Evolutionary conservation across 2,888 invertebrate species (phyloP).

Genomic region (Embidobia sp.): DNA sequence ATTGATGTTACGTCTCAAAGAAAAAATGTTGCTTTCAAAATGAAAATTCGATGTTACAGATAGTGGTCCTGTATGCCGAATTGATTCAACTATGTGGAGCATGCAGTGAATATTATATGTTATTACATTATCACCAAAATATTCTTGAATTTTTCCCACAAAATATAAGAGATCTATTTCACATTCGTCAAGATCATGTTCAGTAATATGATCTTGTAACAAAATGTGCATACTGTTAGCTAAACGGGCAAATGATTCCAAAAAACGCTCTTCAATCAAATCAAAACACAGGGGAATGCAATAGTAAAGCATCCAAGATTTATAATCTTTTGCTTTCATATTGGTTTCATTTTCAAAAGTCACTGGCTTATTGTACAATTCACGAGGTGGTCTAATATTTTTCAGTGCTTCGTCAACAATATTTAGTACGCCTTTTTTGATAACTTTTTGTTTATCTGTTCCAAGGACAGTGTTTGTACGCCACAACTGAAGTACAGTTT

Average conservation of each 20-base stretch:
- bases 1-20: slow-evolving; percentile 9
- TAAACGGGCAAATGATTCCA: slow-evolving; percentile 16
- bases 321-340: slow-evolving; percentile 38
- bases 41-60: slow-evolving; percentile 32
- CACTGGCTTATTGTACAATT: slow-evolving; percentile 6
- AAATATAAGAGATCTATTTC: slow-evolving; percentile 22
- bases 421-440: not conserved
- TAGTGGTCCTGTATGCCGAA: slow-evolving; percentile 13
- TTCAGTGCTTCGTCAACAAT: slow-evolving; percentile 13
- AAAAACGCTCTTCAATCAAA: slow-evolving; percentile 8
- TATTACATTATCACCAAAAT: slow-evolving; percentile 1
- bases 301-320: slow-evolving; percentile 23
- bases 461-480: not conserved
- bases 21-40: slow-evolving; percentile 43
- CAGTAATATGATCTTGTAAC: slow-evolving; percentile 12
- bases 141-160: slow-evolving; percentile 14
- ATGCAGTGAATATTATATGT: slow-evolving; percentile 35
- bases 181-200: slow-evolving; percentile 9
- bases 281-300: not conserved
- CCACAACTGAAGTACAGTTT: slow-evolving; percentile 24
- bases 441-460: not conserved
- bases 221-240: slow-evolving; percentile 20
- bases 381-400: slow-evolving; percentile 10
- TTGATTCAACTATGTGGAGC: slow-evolving; percentile 26
- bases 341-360: slow-evolving; percentile 4